Evolutionary conservation across 2,797 vertebrate genomes (phyloP).

Genomic region (Amniataba percoides): DNA sequence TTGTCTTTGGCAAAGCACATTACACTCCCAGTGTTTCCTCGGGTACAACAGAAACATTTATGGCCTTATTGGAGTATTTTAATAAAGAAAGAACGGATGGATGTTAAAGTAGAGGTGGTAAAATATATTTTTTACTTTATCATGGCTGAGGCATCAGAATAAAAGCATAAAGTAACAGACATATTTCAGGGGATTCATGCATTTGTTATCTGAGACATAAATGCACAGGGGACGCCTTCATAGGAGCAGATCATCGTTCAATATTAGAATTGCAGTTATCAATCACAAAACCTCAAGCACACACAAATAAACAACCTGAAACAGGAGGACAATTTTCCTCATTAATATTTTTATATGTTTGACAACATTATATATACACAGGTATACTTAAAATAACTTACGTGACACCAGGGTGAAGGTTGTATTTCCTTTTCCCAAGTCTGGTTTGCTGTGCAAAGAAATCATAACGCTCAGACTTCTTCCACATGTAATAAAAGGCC

Average conservation of each 20-base stretch:
- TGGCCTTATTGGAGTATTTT: not conserved
- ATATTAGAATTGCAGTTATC: not conserved
- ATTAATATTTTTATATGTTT: not conserved
- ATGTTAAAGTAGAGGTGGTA: not conserved
- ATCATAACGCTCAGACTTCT: conserved; percentile 98
- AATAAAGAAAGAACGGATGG: not conserved
- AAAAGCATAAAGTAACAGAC: not conserved
- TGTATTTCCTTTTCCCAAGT: conserved; percentile 98
- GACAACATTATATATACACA: not conserved
- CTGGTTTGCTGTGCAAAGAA: conserved; percentile 98
- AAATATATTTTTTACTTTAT: not conserved
- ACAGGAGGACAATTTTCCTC: not conserved
- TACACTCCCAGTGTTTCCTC: not conserved
- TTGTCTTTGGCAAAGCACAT: not conserved
- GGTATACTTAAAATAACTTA: conserved; percentile 80
- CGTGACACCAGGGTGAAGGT: conserved; percentile 96
- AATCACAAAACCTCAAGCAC: not conserved
- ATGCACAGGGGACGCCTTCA: not conserved
- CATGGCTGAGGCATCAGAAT: not conserved
- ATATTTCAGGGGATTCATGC: not conserved
- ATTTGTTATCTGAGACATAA: not conserved
- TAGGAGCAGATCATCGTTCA: not conserved
- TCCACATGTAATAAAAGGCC: conserved; percentile 99
- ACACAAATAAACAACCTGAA: not conserved
- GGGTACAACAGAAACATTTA: not conserved